phyloP scores from a whole-genome alignment of 2,888 invertebrate genomes.

The Melangyna quadrimaculata region DNA sequence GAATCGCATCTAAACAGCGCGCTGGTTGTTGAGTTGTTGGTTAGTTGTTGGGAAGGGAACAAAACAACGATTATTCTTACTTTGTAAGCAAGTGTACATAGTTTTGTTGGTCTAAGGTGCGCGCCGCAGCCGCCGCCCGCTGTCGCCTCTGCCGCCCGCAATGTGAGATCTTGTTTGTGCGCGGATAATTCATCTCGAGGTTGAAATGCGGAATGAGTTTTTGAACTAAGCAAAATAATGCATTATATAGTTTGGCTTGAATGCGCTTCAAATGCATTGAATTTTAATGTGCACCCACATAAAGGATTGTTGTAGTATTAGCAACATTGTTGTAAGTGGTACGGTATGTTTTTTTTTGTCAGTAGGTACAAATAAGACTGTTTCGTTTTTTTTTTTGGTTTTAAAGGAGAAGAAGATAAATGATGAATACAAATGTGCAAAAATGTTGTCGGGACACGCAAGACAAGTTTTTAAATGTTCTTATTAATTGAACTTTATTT shows the following conservation, averaged over 20 bases:
- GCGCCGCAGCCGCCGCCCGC: background rate
- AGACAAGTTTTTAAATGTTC: background rate
- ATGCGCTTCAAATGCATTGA: constrained; percentile 29
- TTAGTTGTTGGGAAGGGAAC: background rate
- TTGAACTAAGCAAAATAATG: constrained; percentile 40
- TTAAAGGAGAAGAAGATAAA: constrained; percentile 3
- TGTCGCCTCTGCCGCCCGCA: background rate
- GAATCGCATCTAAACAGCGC: background rate
- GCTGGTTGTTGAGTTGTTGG: background rate
- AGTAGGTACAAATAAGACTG: background rate
- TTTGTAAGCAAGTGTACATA: background rate
- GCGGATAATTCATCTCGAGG: constrained; percentile 53
- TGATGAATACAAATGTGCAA: constrained; percentile 33
- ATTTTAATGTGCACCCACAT: constrained; percentile 8
- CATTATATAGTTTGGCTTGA: constrained; percentile 42
- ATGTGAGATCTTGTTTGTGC: constrained; percentile 31
- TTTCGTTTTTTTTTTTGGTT: background rate
- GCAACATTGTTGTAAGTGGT: constrained; percentile 28
- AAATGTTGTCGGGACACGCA: constrained; percentile 7
- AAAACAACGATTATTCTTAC: background rate
- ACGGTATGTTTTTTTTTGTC: background rate
- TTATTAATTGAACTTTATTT: background rate
- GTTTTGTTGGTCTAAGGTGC: background rate
- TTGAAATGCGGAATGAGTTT: constrained; percentile 49
- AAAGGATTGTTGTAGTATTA: constrained; percentile 37